Conservation (phyloP, 2,113 vertebrate species). For the Entomyzon cyanotis region DNA sequence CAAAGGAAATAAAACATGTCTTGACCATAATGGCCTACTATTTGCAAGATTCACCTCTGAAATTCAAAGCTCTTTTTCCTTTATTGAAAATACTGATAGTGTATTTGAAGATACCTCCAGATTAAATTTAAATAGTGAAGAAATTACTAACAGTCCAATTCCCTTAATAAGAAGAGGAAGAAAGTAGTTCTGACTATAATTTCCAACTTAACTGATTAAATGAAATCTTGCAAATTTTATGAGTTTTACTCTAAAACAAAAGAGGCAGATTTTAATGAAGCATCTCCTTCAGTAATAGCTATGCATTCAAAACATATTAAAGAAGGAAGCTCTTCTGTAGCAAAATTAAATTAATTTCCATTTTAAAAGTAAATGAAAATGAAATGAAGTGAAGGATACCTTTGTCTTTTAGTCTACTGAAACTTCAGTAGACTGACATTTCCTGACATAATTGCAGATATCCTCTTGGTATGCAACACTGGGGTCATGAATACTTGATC, state of each 20-base stretch:
- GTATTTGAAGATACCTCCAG: neutral
- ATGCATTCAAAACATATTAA: slow-evolving; percentile 14
- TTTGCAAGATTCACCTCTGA: neutral
- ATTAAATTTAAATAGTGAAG: neutral
- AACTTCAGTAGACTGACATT: neutral
- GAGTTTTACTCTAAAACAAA: slow-evolving; percentile 24
- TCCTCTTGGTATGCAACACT: neutral
- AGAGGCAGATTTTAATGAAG: slow-evolving; percentile 7
- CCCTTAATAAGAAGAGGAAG: neutral
- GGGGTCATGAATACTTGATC: neutral
- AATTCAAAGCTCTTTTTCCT: neutral
- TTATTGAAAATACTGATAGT: neutral
- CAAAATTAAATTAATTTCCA: slow-evolving; percentile 11
- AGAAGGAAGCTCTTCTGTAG: neutral
- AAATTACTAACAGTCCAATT: slow-evolving; percentile 20
- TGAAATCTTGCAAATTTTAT: neutral
- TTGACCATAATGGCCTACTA: neutral
- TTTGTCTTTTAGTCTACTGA: neutral
- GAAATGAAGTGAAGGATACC: neutral
- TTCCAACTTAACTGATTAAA: slow-evolving; percentile 21
- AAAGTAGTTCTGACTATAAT: neutral
- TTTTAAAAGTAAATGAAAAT: neutral
- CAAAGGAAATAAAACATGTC: neutral
- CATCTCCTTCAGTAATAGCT: neutral
- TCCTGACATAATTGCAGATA: neutral